Percentiles rank a stretch among this genome's conserved stretches.
Evolutionary conservation across 2,797 vertebrate species (phyloP).

Genomic region (Hippocampus kuda): DNA sequence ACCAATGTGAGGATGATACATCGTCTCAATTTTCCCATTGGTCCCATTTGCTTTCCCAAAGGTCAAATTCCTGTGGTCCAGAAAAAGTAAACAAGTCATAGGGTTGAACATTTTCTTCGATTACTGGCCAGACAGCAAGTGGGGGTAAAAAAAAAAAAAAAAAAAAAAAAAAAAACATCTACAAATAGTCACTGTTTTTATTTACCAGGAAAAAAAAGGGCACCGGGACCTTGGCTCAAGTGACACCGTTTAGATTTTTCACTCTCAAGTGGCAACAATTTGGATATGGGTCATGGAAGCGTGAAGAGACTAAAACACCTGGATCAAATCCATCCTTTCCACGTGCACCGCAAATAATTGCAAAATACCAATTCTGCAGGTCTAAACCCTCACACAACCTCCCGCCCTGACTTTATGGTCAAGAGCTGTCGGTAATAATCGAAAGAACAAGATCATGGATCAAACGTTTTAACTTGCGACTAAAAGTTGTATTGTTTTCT

Average conservation of each 20-base stretch:
- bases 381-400: neutral
- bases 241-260: neutral
- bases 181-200: neutral
- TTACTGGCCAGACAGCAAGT: neutral
- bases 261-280: neutral
- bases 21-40: slow-evolving; percentile 3
- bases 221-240: neutral
- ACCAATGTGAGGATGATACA: slow-evolving; percentile 16
- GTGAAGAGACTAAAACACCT: neutral
- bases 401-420: too few species aligned
- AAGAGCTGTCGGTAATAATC: too few species aligned
- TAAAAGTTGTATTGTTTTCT: too few species aligned
- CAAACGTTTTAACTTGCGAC: too few species aligned
- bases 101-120: slow-evolving; percentile 1
- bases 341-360: neutral
- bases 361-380: neutral
- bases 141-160: slow-evolving; percentile 9
- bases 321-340: neutral
- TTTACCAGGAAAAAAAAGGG: neutral
- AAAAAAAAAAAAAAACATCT: slow-evolving; percentile 6
- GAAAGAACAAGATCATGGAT: too few species aligned
- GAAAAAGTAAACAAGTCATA: slow-evolving; percentile 6
- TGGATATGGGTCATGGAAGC: neutral
- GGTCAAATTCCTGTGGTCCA: slow-evolving; percentile 4
- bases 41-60: slow-evolving; percentile 4